Percentiles rank a stretch among this genome's conserved stretches.
Conservation (phyloP, 92 coral and sea anemone genomes). For the Scolanthus callimorphus region DNA sequence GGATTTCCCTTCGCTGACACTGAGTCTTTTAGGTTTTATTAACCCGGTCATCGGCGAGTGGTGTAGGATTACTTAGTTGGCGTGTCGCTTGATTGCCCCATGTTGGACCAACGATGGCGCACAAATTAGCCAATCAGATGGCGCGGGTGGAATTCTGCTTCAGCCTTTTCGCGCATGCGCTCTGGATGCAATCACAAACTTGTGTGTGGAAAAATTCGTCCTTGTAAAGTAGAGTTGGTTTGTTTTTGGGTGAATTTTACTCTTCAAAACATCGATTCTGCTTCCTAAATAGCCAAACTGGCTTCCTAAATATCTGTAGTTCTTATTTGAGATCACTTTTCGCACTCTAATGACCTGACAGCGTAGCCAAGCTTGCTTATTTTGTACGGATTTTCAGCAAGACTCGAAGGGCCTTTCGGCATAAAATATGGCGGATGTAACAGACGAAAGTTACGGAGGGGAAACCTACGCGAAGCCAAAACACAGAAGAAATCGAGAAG, state of each 20-base stretch:
- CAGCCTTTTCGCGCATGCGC: slow-evolving; percentile 73
- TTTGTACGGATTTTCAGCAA: background rate
- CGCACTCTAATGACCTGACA: slow-evolving; percentile 64
- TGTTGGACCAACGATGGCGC: slow-evolving; percentile 55
- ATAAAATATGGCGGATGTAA: slow-evolving; percentile 53
- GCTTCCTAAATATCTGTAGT: slow-evolving; percentile 32
- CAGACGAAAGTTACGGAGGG: slow-evolving; percentile 40
- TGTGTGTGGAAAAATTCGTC: slow-evolving; percentile 61
- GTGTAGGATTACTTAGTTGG: slow-evolving; percentile 66
- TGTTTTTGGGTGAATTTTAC: slow-evolving; percentile 59
- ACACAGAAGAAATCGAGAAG: slow-evolving; percentile 68
- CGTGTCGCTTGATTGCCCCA: slow-evolving; percentile 37
- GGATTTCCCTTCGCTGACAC: slow-evolving; percentile 32
- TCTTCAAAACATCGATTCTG: slow-evolving; percentile 55
- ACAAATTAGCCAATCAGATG: slow-evolving; percentile 64
- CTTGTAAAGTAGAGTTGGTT: slow-evolving; percentile 26
- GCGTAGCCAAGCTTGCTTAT: background rate
- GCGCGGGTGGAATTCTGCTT: slow-evolving; percentile 71
- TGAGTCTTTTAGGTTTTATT: slow-evolving; percentile 34
- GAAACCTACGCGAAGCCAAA: slow-evolving; percentile 43
- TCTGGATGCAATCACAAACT: slow-evolving; percentile 61
- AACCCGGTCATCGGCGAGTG: slow-evolving; percentile 13
- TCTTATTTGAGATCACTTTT: slow-evolving; percentile 32
- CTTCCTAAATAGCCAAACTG: slow-evolving; percentile 22
- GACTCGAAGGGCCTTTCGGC: background rate